These are phyloP conservation scores for Plutella xylostella DNA, from an alignment of 2,888 invertebrate genomes.

Conservation along the genomic window DNA sequence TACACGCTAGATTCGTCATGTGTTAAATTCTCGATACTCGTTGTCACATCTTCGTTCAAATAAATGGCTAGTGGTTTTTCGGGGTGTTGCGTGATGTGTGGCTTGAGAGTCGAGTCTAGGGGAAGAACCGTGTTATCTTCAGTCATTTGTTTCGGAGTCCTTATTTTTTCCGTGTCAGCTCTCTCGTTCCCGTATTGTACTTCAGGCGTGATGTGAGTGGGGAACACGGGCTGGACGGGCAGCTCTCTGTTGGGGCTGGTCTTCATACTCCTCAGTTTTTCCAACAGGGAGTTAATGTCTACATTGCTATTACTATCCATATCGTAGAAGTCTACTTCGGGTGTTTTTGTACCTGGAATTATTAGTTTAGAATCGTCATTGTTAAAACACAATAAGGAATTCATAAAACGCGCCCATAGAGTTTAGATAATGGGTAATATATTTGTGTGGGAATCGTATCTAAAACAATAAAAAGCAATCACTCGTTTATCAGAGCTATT, in stretches of 20 bases:
- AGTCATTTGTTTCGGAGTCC: conserved; percentile 39
- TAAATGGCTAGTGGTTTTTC: conserved; percentile 55
- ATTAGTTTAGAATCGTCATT: too few relatives aligned
- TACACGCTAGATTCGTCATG: conserved; percentile 21
- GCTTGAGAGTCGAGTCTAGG: conserved; percentile 49
- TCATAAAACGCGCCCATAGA: too few relatives aligned
- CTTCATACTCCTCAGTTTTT: conserved; percentile 29
- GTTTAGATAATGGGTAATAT: too few relatives aligned
- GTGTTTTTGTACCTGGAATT: conserved; percentile 52
- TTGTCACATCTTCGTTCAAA: conserved; percentile 39
- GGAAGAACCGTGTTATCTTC: conserved; percentile 23
- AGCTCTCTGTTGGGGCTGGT: conserved; percentile 29
- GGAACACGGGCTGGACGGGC: conserved; percentile 50
- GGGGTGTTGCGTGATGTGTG: conserved; percentile 58
- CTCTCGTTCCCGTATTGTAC: conserved; percentile 65
- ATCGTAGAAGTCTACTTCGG: conserved; percentile 62
- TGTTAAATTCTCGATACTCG: too few relatives aligned
- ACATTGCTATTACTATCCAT: conserved; percentile 33
- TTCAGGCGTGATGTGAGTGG: conserved; percentile 54
- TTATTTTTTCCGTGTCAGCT: conserved; percentile 43
- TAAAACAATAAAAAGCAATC: too few relatives aligned
- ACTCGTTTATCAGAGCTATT: too few relatives aligned
- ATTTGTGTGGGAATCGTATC: too few relatives aligned
- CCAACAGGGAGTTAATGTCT: conserved; percentile 29
- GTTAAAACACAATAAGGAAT: not conserved